Evolutionary conservation across 1,140 invertebrate genomes (phyloP), one percentile per base, ranked within the genome.

Genomic region (Zaprionus ornatus): DNA sequence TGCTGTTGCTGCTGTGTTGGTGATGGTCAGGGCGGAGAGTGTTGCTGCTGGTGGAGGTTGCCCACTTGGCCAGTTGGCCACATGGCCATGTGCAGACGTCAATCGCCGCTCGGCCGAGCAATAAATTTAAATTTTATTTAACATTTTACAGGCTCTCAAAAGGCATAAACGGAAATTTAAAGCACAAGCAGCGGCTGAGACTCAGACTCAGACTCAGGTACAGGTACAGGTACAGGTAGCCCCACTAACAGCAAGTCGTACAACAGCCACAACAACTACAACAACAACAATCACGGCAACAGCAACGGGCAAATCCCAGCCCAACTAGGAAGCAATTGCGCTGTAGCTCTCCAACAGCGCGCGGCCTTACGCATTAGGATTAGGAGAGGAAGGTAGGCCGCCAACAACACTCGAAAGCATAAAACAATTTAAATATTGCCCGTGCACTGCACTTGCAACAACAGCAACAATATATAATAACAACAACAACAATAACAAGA

Each of bases 101-200:
- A 90, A 88, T 85, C 85, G 85, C 42, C 21, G 81, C 66, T 52
- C 57, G 85, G 72, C 73, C 75, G 71, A 65, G 85, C 79, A 90
- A 90, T 90, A 90, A 90, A 90, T 90, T 90, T 85, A 72, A 90
- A 85, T 90, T 90, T 90, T 87, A 90, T 90, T 90, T 80, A 90
- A 90, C 85, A 90, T 90, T 90, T 90, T 85, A 90, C 85, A 90
- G 88, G 85, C 85, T 75, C 80, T 90, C 86, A 82, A 81, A 90
- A 90, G 81, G 85, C 86, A 90, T 90, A 90, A 90, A 90, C 87
- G 79, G 79, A 86, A 82, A 90, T 88, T 88, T 88, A 84, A 87
- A 78, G 83, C 84, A 23, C n/a, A 45, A 9, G 40, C n/a, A 45
- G 37, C 37, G 15, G 15, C 37, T 6, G 15, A 45, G n/a, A 9